Percentiles rank a stretch among this genome's conserved stretches.
phyloP scores from a whole-genome alignment of 2,797 vertebrate genomes.

The Pantherophis alleghaniensis region DNA sequence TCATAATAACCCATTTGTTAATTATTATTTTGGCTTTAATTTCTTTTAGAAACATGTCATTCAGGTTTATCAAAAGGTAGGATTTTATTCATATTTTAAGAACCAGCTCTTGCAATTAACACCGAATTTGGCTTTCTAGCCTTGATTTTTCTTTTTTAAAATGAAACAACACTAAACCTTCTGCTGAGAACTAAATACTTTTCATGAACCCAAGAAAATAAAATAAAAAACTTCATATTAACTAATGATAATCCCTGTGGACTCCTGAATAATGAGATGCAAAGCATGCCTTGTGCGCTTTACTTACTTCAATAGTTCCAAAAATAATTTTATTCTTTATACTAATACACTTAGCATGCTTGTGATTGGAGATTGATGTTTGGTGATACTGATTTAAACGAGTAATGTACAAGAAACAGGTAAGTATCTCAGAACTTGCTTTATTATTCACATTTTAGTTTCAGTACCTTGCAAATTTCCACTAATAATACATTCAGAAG shows the following conservation, averaged over 20 bases:
- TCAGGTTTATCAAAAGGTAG: constrained; percentile 99
- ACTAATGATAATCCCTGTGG: constrained; percentile 67
- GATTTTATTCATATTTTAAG: constrained; percentile 78
- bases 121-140: constrained; percentile 77
- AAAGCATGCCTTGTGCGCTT: constrained; percentile 76
- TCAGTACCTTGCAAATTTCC: constrained; percentile 2
- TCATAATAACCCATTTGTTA: constrained; percentile 73
- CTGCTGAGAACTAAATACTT: constrained; percentile 79
- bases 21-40: constrained; percentile 81
- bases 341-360: constrained; percentile 84
- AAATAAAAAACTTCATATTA: constrained; percentile 61
- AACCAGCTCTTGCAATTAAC: constrained; percentile 78
- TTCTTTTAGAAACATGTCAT: constrained; percentile 99
- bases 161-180: constrained; percentile 75
- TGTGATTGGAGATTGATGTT: constrained; percentile 70
- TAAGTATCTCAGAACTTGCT: constrained; percentile 63
- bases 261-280: constrained; percentile 66
- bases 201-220: constrained; percentile 64
- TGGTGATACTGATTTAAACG: constrained; percentile 58
- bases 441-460: constrained; percentile 26
- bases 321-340: constrained; percentile 71
- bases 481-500: constrained; percentile 7
- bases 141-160: constrained; percentile 63
- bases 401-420: constrained; percentile 52
- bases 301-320: constrained; percentile 69